Evolutionary conservation across 2,113 vertebrate species (phyloP), one percentile per base, ranked within the genome.

Genomic region (Sorex araneus): DNA sequence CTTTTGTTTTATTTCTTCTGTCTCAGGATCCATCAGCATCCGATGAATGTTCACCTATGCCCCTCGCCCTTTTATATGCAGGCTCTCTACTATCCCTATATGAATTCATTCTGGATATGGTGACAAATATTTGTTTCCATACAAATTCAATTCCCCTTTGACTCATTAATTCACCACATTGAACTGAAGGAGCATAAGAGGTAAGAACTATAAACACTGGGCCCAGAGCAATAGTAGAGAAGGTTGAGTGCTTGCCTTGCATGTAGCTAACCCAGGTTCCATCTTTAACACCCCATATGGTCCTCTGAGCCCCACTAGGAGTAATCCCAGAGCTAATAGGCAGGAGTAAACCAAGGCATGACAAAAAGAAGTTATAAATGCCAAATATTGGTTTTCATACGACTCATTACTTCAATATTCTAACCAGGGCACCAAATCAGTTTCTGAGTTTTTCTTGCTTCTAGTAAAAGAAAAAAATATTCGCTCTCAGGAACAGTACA

Each of bases 51-150:
- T 57, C 32, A 81, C 27, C 40, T 64, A 66, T 45, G n/a, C n/a
- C n/a, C n/a, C 7, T 27, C 16, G 7, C 0, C 0, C 50, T 18
- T 8, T 30, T 19, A 30, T 54, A 23, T 15, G 10, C 50, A 66
- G 40, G 30, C 23, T 91, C 57, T 80, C 30, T 25, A 43, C 64
- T 82, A 50, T 30, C 16, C 34, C 45, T 27, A 78, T 11, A 54
- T 89, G 66, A 45, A 43, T 78, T 77, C 19, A 85, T 73, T 92
- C 73, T 89, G n/a, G n/a, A n/a, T 40, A n/a, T 77, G 3, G 34
- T 82, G 82, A 92, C 36, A 78, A 84, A 80, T 80, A 73, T 16
- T 30, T 40, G 12, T 40, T 69, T 69, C 47, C 89, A 21, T 28
- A 34, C 21, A 85, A 30, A 71, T 28, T 70, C 12, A 47, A 47